These are phyloP conservation scores for Cavia porcellus DNA, from an alignment of 2,113 vertebrate genomes.

Conservation along the genomic window DNA sequence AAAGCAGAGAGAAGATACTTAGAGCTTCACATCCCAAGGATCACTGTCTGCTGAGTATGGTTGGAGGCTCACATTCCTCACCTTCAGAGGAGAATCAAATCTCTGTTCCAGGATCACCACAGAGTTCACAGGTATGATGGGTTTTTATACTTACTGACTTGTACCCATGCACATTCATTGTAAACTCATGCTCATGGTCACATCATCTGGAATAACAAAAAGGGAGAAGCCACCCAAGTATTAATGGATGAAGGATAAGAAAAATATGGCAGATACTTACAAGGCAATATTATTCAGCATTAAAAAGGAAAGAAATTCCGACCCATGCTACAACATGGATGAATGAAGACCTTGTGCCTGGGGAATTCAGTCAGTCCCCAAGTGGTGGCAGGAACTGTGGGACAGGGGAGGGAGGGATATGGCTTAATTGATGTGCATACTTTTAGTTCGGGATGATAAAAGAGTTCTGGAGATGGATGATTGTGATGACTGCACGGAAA, in stretches of 20 bases:
- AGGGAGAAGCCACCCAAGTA: neutral
- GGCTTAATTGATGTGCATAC: neutral
- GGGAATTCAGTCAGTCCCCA: neutral
- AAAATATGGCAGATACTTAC: rapidly evolving
- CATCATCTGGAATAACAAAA: neutral
- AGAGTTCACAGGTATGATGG: neutral
- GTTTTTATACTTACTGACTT: neutral
- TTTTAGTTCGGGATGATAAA: neutral
- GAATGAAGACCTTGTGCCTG: neutral
- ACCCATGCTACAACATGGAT: rapidly evolving
- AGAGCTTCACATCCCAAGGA: neutral
- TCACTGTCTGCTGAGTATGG: rapidly evolving
- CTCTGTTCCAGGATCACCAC: neutral
- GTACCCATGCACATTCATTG: neutral
- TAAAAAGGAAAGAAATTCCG: neutral
- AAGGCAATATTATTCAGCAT: neutral
- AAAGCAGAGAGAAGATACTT: neutral
- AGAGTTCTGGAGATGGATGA: neutral
- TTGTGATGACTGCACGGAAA: neutral
- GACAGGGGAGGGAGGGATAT: rapidly evolving
- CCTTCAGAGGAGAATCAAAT: neutral
- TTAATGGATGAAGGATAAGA: neutral
- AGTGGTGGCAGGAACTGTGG: rapidly evolving
- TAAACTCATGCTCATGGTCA: neutral
- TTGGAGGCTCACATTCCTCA: neutral